phyloP scores from a whole-genome alignment of 2,113 vertebrate species.

The Tetrax tetrax region DNA sequence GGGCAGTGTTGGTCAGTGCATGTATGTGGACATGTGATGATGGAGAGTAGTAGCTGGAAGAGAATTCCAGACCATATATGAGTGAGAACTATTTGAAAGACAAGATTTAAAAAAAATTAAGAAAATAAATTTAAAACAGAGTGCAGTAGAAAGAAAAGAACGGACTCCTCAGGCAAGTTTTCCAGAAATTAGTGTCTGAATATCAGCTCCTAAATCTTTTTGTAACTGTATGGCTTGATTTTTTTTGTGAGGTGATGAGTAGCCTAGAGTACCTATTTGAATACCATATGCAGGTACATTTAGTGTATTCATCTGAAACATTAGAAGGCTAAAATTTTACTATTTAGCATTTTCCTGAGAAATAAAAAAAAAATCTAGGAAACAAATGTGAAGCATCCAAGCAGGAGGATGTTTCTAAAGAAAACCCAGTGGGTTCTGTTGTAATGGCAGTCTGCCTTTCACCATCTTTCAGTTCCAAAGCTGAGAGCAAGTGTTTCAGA shows the following conservation, averaged over 20 bases:
- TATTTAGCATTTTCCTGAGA: neutral
- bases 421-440: neutral
- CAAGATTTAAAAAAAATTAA: neutral
- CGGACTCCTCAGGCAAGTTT: neutral
- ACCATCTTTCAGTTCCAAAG: neutral
- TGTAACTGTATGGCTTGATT: neutral
- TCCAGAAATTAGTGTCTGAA: neutral
- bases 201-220: neutral
- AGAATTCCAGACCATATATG: neutral
- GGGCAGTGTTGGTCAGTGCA: neutral
- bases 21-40: accelerated
- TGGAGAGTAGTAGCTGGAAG: neutral
- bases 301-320: neutral
- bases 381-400: neutral
- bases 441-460: neutral
- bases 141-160: neutral
- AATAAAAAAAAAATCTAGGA: neutral
- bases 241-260: neutral
- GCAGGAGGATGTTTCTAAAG: neutral
- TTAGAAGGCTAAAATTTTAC: neutral
- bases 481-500: neutral
- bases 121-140: neutral
- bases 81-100: neutral
- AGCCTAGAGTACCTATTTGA: neutral
- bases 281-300: neutral